These are phyloP conservation scores for Etheostoma spectabile DNA, from an alignment of 2,113 vertebrate species.

Conservation along the genomic window DNA sequence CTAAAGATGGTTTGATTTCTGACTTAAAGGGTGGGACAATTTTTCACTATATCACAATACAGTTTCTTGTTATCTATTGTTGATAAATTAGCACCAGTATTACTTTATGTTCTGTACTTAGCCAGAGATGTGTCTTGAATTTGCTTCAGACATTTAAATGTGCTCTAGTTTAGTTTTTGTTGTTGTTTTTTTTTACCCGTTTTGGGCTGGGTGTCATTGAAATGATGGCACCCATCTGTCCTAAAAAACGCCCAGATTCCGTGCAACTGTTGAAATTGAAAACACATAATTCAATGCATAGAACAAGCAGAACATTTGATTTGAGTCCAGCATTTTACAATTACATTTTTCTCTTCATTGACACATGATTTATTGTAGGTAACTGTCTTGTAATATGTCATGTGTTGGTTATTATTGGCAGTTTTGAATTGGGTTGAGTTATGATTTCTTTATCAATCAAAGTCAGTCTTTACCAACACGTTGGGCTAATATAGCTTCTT, in stretches of 20 bases:
- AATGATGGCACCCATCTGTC: background rate
- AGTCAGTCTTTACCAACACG: background rate
- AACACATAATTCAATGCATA: background rate
- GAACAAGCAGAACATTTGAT: background rate
- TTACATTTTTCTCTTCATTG: background rate
- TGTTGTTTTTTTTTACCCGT: background rate
- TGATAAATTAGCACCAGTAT: background rate
- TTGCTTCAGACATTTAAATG: background rate
- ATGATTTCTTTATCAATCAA: slow-evolving; percentile 14
- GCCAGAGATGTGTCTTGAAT: background rate
- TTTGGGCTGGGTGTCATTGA: background rate
- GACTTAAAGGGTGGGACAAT: background rate
- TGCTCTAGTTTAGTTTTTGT: background rate
- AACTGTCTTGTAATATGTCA: background rate
- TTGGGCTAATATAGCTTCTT: background rate
- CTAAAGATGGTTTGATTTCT: background rate
- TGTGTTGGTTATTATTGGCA: background rate
- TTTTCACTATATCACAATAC: background rate
- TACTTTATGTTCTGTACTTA: background rate
- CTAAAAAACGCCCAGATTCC: background rate
- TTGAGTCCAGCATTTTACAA: background rate
- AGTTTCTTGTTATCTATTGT: background rate
- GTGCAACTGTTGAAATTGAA: background rate
- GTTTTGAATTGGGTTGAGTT: background rate
- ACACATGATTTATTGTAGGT: background rate